A percentile compares a stretch with the other conserved stretches of the same genome.
phyloP scores from a whole-genome alignment of 2,888 invertebrate species.

The Microdon myrmicae region DNA sequence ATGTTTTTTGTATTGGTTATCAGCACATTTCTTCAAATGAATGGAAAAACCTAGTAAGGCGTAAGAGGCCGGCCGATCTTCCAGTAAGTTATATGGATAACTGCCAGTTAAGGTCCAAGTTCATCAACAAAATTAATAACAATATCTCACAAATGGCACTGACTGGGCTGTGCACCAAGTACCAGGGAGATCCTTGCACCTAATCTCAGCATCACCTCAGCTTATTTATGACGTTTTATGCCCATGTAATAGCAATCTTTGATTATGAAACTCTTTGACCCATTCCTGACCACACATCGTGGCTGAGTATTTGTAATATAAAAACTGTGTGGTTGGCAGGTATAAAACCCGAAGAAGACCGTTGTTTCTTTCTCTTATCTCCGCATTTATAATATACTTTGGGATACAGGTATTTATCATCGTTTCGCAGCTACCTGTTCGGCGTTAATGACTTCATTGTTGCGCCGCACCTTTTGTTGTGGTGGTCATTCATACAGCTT shows the following conservation, averaged over 20 bases:
- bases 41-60: too few relatives aligned
- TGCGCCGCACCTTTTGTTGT: slow-evolving; percentile 23
- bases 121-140: slow-evolving; percentile 38
- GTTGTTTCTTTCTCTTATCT: background rate
- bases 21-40: too few relatives aligned
- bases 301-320: slow-evolving; percentile 1
- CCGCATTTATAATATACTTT: background rate
- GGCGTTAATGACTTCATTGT: slow-evolving; percentile 47
- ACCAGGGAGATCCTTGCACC: slow-evolving; percentile 17
- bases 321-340: background rate
- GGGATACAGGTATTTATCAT: slow-evolving; percentile 14
- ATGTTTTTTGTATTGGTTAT: too few relatives aligned
- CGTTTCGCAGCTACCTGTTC: slow-evolving; percentile 25
- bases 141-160: slow-evolving; percentile 42
- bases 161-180: slow-evolving; percentile 8
- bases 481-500: slow-evolving; percentile 38
- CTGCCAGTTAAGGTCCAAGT: slow-evolving; percentile 38
- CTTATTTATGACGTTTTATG: slow-evolving; percentile 50
- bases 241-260: slow-evolving; percentile 38
- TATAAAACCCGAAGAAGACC: slow-evolving; percentile 3
- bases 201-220: slow-evolving; percentile 37
- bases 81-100: slow-evolving; percentile 20
- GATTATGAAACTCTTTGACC: slow-evolving; percentile 37
- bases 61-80: slow-evolving; percentile 20
- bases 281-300: slow-evolving; percentile 45